Evolutionary conservation across 1,140 invertebrate genomes (phyloP), one percentile per base, ranked within the genome.

Genomic region (Calliopsis andreniformis): DNA sequence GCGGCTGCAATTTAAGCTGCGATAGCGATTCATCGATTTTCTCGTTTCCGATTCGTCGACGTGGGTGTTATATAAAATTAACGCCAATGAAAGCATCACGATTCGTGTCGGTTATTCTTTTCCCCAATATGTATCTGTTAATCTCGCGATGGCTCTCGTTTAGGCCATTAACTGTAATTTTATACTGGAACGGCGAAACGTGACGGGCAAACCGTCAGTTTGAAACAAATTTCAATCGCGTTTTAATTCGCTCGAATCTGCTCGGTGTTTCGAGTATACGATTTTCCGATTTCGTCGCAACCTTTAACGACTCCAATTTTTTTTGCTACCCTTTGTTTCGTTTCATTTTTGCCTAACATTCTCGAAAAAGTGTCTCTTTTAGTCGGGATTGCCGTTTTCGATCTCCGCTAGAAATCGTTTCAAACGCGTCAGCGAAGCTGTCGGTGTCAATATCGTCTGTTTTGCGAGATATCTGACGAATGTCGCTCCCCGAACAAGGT

Each of bases 21-120:
- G 69, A 51, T 35, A 64, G 58, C 70, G 63, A 78, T 45, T 51
- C 63, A 80, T 79, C 71, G 79, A 80, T 79, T 79, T 47, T 30
- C 55, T 49, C 59, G 59, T 51, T 77, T 58, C 55, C 68, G 69
- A 76, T 80, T 49, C 56, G 30, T 39, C 55, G 63, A 45, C 35
- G 43, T 47, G 43, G 51, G 45, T 47, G 47, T 80, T 75, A 67
- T 62, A 45, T 25, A 47, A 71, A 67, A 80, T 80, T 79, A 79
- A 72, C 66, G 61, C 47, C 49, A 20, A 63, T 80, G 67, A 73
- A 79, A 79, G 32, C 53, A 42, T 47, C 64, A 61, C 49, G 30
- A 5, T 43, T n/a, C 58, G 58, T 62, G 56, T 49, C 76, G 67
- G 69, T 79, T 76, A 75, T 58, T 39, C 49, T 56, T 69, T 70